Base-by-base conservation (phyloP, 2,113 vertebrate species). In the Australoheros scitulus region DNA sequence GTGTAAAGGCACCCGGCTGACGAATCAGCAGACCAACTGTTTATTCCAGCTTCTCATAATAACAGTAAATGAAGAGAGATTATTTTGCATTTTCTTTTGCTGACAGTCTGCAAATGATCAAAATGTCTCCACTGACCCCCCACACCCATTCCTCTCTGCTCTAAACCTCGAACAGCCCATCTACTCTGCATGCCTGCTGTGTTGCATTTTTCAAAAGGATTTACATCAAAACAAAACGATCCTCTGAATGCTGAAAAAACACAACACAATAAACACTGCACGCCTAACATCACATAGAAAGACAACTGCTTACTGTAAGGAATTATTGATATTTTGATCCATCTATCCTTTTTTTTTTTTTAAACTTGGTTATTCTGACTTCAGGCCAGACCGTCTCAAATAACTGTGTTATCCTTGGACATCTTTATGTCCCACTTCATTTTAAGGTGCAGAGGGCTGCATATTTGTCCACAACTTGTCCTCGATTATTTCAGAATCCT, bases 341-440 rank as follows among this genome's bases (percentile, higher is more conserved):
- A 15, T 13, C 3, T 1, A 55, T 75, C 26, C 76, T 82, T 55
- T 56, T 26, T 26, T n/a, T n/a, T n/a, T n/a, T n/a, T n/a, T n/a
- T n/a, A 83, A 64, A 41, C 58, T 68, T 47, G 56, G 55, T 15
- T 52, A 5, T 63, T 65, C 55, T 22, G 26, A 68, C 58, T 74
- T 38, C 34, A 65, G 58, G 60, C 61, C 50, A 79, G 17, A 65
- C 52, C 64, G 18, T n/a, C 58, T 78, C 41, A 52, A 68, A 61
- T 43, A 47, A n/a, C 34, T 18, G 7, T 18, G 50, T 55, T 77
- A 61, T 79, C 22, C 64, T 47, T n/a, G 11, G 38, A 77, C 50
- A 76, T 83, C 56, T 79, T 85, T 63, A 79, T 63, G 75, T 74
- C 32, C 36, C 18, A 34, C 34, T 85, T 85, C 9, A 81, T 81